A percentile compares a stretch with the other conserved stretches of the same genome.
These are phyloP conservation scores for Hippocampus abdominalis DNA, from an alignment of 2,113 vertebrate species.

Conservation along the genomic window DNA sequence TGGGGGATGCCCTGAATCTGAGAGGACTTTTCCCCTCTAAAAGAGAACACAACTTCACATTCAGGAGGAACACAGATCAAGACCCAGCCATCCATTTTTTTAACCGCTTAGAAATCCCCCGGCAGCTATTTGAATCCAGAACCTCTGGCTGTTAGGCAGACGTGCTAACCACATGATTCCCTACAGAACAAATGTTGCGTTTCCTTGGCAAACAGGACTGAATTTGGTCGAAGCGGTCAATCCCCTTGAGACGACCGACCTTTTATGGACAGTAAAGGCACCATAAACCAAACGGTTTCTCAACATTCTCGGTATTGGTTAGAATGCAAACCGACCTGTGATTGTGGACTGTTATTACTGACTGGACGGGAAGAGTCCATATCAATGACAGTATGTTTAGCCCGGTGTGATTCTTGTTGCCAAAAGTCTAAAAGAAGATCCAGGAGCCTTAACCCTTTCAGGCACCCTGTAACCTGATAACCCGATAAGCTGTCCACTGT, in stretches of 20 bases:
- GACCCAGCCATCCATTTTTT: neutral
- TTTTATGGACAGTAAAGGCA: neutral
- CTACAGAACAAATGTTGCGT: neutral
- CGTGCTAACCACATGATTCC: neutral
- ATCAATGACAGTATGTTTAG: neutral
- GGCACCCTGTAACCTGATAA: no score
- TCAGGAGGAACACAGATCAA: neutral
- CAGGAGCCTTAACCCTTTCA: neutral
- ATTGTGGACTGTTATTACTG: no score
- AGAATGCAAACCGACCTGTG: no score
- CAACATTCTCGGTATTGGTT: no score
- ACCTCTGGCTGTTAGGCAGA: neutral
- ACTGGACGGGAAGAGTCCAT: neutral
- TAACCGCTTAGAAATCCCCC: neutral
- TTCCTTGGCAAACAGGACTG: no score
- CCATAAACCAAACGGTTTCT: neutral
- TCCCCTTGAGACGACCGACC: neutral
- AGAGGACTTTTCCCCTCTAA: neutral
- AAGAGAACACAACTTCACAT: neutral
- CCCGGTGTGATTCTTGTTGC: neutral
- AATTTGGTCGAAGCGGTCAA: no score
- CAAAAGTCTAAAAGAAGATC: neutral
- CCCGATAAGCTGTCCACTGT: no score
- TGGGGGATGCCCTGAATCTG: neutral
- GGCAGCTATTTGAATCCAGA: neutral